Conservation (phyloP, 2,113 vertebrate genomes). For the Stegostoma tigrinum region DNA sequence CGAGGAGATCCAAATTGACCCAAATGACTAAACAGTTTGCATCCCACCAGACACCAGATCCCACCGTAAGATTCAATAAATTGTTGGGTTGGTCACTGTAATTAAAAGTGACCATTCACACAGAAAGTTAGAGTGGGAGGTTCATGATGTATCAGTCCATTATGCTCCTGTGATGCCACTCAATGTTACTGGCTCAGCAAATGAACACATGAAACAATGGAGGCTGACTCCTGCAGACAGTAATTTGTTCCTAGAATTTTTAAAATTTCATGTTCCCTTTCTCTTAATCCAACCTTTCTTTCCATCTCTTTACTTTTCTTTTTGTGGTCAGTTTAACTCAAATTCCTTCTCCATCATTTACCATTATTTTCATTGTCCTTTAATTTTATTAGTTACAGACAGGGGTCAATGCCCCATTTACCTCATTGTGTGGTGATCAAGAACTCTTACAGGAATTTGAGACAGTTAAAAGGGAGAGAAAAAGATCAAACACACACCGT, state of each 20-base stretch:
- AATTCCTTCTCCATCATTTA: background rate
- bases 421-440: background rate
- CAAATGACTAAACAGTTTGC: background rate
- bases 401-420: background rate
- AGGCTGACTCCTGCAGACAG: background rate
- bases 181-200: background rate
- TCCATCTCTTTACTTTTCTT: background rate
- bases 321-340: background rate
- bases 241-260: background rate
- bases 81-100: background rate
- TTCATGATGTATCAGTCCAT: background rate
- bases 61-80: background rate
- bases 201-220: background rate
- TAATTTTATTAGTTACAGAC: too few relatives aligned
- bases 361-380: background rate
- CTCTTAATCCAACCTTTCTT: background rate
- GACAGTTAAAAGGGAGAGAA: background rate
- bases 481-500: background rate
- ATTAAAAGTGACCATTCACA: background rate
- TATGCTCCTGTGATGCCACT: background rate
- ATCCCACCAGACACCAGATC: background rate
- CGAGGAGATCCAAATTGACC: too few relatives aligned
- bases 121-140: background rate
- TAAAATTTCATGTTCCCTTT: background rate
- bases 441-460: background rate